These are phyloP conservation scores for Drosophila mercatorum DNA, from an alignment of 2,888 invertebrate species.

Conservation along the genomic window DNA sequence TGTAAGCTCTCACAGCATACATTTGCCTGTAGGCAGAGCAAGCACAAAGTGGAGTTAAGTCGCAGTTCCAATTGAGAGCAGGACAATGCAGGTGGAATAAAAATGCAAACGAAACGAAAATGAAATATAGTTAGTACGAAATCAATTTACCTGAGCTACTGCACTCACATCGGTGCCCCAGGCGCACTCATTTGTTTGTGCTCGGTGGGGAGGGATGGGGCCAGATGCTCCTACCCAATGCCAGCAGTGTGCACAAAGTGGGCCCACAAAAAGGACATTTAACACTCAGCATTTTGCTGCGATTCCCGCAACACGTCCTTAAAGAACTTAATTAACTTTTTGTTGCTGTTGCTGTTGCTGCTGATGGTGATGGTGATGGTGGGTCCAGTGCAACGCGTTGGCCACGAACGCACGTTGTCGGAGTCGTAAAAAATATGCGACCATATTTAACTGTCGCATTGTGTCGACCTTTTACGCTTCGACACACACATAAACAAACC, in stretches of 20 bases:
- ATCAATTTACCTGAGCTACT: constrained; percentile 61
- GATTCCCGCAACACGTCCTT: constrained; percentile 59
- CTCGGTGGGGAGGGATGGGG: too few relatives aligned
- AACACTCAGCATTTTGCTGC: constrained; percentile 27
- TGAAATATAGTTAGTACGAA: constrained; percentile 59
- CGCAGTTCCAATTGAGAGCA: not conserved
- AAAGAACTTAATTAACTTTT: constrained; percentile 78
- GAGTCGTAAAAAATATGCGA: constrained; percentile 62
- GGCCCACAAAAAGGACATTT: constrained; percentile 29
- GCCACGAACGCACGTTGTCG: constrained; percentile 25
- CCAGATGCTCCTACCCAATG: not conserved
- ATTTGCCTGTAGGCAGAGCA: too few relatives aligned
- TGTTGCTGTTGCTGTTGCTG: constrained; percentile 4
- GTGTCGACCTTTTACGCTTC: constrained; percentile 71
- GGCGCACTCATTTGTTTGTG: constrained; percentile 1
- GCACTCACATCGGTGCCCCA: not conserved
- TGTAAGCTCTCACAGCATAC: not conserved
- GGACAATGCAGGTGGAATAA: constrained; percentile 19
- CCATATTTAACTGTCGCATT: constrained; percentile 76
- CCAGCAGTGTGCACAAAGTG: constrained; percentile 50
- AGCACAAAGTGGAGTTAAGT: not conserved
- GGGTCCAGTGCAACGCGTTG: constrained; percentile 21
- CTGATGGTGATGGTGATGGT: constrained; percentile 3
- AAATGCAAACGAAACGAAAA: constrained; percentile 45
- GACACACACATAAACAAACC: constrained; percentile 72